phyloP scores from a whole-genome alignment of 2,113 vertebrate genomes.

The Lamprologus speciosus region DNA sequence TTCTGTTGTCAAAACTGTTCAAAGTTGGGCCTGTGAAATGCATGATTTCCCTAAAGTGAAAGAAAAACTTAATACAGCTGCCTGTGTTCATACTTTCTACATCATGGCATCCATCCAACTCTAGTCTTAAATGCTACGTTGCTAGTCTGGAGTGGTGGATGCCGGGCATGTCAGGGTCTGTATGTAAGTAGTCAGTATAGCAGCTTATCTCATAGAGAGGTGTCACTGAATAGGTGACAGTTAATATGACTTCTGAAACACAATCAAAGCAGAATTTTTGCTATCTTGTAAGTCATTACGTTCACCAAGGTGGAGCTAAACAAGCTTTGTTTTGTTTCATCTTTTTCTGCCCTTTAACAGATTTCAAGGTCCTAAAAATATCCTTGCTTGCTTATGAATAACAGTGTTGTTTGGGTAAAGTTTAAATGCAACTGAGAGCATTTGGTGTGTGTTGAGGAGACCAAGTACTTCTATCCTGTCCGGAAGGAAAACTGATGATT shows the following conservation, averaged over 20 bases:
- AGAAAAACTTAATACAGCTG: background rate
- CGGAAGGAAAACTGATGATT: background rate
- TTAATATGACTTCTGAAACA: background rate
- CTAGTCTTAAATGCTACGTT: background rate
- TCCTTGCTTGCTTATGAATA: background rate
- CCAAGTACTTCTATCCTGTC: background rate
- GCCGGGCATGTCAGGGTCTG: background rate
- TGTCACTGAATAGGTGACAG: background rate
- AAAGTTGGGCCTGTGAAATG: background rate
- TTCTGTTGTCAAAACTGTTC: background rate
- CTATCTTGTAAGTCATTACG: background rate
- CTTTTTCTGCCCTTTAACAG: background rate
- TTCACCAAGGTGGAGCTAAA: background rate
- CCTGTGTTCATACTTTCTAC: background rate
- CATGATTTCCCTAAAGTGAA: background rate
- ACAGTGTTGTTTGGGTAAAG: background rate
- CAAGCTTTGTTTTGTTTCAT: background rate
- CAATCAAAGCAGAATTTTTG: background rate
- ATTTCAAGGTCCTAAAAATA: background rate
- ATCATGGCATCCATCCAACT: background rate
- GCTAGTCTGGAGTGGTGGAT: background rate
- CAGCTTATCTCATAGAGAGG: background rate
- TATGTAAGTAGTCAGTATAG: background rate
- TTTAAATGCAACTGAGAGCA: background rate
- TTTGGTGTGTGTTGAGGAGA: background rate